A percentile compares a stretch with the other conserved stretches of the same genome.
phyloP scores from a whole-genome alignment of 2,113 vertebrate genomes.

The Felis chaus region DNA sequence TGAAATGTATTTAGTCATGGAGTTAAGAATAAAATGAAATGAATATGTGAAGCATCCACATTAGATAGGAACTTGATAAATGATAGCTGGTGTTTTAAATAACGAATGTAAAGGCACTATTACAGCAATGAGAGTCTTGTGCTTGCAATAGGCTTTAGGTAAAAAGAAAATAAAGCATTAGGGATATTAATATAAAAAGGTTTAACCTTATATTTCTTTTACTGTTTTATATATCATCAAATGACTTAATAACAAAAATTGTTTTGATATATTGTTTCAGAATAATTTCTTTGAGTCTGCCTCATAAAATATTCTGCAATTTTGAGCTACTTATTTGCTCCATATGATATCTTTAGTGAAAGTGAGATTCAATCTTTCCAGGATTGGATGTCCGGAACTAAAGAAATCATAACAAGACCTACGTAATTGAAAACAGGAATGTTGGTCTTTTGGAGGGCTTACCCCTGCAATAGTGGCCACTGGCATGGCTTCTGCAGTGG shows the following conservation, averaged over 20 bases:
- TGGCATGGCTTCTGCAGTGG: neutral
- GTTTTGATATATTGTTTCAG: neutral
- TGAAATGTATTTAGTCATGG: neutral
- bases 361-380: constrained; percentile 12
- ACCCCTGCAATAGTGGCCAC: neutral
- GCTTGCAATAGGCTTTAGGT: neutral
- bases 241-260: neutral
- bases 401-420: constrained; percentile 51
- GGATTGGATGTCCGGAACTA: constrained; percentile 1
- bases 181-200: constrained; percentile 6
- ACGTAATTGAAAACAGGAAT: constrained; percentile 58
- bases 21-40: neutral
- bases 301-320: neutral
- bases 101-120: neutral
- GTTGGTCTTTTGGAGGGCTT: neutral
- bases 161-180: constrained; percentile 37
- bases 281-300: constrained; percentile 37
- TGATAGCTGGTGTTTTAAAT: neutral
- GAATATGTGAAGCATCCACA: neutral
- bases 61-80: neutral
- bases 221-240: neutral
- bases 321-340: neutral
- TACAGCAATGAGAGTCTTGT: neutral
- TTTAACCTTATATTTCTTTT: constrained; percentile 10
- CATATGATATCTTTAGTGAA: constrained; percentile 37